These are phyloP conservation scores for Watsonalla cultraria DNA, from an alignment of 2,888 invertebrate species.

Conservation along the genomic window DNA sequence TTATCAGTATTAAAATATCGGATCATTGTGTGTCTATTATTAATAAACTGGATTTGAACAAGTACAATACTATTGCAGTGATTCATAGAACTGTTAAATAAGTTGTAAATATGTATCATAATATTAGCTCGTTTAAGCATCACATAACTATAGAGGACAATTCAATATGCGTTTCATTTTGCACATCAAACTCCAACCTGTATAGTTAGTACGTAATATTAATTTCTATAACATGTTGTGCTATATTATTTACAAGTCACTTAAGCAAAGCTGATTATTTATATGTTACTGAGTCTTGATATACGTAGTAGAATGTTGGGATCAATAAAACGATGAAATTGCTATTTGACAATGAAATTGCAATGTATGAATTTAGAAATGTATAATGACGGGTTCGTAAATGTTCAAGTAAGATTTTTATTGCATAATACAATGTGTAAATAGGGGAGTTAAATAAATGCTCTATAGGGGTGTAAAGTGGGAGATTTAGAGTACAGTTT, in stretches of 20 bases:
- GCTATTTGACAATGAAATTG: slow-evolving; percentile 9
- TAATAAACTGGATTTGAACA: slow-evolving; percentile 14
- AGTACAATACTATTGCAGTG: slow-evolving; percentile 39
- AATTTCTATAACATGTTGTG: not conserved
- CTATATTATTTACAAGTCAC: not conserved
- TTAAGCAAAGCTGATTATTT: not conserved
- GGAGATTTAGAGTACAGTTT: not conserved
- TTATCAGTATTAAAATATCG: slow-evolving; percentile 46
- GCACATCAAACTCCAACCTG: not conserved
- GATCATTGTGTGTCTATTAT: slow-evolving; percentile 19
- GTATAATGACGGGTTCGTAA: slow-evolving; percentile 6
- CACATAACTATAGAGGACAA: slow-evolving; percentile 24
- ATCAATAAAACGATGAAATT: slow-evolving; percentile 6
- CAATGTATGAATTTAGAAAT: slow-evolving; percentile 3
- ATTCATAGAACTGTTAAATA: slow-evolving; percentile 37
- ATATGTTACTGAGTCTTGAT: slow-evolving; percentile 1
- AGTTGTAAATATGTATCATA: slow-evolving; percentile 43
- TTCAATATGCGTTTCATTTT: not conserved
- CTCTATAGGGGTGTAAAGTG: not conserved
- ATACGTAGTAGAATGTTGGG: slow-evolving; percentile 8
- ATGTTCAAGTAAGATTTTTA: slow-evolving; percentile 3
- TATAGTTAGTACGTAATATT: not conserved
- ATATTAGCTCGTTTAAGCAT: slow-evolving; percentile 34
- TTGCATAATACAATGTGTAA: slow-evolving; percentile 3
- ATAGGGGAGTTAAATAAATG: not conserved